Base-by-base conservation (phyloP, 2,888 invertebrate genomes). In the Dryomyza anilis region DNA sequence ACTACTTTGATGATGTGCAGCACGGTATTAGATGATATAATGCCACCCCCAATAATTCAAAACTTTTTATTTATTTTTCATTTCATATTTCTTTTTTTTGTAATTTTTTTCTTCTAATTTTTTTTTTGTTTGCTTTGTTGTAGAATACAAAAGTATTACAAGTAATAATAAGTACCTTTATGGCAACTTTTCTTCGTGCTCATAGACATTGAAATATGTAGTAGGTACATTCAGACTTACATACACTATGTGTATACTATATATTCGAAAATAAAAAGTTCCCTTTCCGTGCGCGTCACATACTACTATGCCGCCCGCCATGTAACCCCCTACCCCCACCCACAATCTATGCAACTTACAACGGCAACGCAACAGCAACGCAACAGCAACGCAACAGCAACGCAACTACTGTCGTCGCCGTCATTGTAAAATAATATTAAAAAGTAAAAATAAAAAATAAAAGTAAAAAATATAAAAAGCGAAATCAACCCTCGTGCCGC, bases 361-460 rank as follows among this genome's bases (percentile, higher is more conserved):
- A 78, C 76, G 76, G 78, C 80, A 81, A 75, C 78, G 74, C n/a
- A n/a, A n/a, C 78, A n/a, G n/a, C n/a, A n/a, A n/a, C n/a, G n/a
- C n/a, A n/a, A n/a, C n/a, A n/a, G n/a, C n/a, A n/a, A n/a, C n/a
- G n/a, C n/a, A n/a, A n/a, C n/a, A n/a, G n/a, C n/a, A n/a, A 19
- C 75, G 72, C 74, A 79, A 72, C 70, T 68, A 69, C 70, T 69
- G 66, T 68, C 65, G 71, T 66, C 70, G 69, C 67, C 67, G 68
- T 65, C 67, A 71, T 65, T 65, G 65, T 63, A 62, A 53, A 67
- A 61, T 61, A n/a, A n/a, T n/a, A n/a, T 61, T 59, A 59, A 25
- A 69, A 66, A 64, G 72, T n/a, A n/a, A n/a, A n/a, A n/a, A n/a
- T n/a, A n/a, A n/a, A n/a, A n/a, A n/a, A n/a, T n/a, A n/a, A n/a